Evolutionary conservation across 1,140 invertebrate genomes (phyloP).

Genomic region (Eciton burchellii): DNA sequence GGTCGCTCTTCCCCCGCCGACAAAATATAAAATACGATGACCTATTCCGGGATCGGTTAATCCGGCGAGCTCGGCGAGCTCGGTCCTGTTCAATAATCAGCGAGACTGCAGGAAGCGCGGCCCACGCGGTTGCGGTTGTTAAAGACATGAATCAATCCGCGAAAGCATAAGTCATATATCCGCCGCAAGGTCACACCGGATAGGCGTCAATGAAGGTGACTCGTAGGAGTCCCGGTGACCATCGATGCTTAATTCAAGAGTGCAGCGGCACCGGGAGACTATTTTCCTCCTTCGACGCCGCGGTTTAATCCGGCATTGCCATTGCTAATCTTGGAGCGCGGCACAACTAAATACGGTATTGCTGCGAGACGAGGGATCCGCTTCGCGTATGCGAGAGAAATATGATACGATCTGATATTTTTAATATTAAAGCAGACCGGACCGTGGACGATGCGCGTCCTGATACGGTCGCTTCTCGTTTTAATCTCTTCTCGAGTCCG

Average conservation of each 20-base stretch:
- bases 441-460: background rate
- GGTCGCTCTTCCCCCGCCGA: too few relatives aligned
- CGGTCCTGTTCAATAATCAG: constrained; percentile 52
- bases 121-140: constrained; percentile 18
- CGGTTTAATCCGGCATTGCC: background rate
- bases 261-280: background rate
- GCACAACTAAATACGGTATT: constrained; percentile 29
- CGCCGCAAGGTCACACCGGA: background rate
- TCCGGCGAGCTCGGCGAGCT: background rate
- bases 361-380: background rate
- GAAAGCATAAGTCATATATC: constrained; percentile 30
- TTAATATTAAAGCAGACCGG: constrained; percentile 19
- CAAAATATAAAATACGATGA: background rate
- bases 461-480: constrained; percentile 12
- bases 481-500: constrained; percentile 17
- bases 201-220: constrained; percentile 39
- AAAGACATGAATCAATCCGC: constrained; percentile 44
- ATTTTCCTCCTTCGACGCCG: background rate
- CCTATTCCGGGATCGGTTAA: constrained; percentile 23
- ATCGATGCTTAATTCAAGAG: constrained; percentile 27
- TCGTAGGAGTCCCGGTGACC: too few relatives aligned
- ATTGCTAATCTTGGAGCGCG: constrained; percentile 12
- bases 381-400: too few relatives aligned
- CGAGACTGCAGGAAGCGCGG: constrained; percentile 20
- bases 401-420: constrained; percentile 17